These are phyloP conservation scores for Lasioglossum zephyrum DNA, from an alignment of 2,888 invertebrate species.

Conservation along the genomic window DNA sequence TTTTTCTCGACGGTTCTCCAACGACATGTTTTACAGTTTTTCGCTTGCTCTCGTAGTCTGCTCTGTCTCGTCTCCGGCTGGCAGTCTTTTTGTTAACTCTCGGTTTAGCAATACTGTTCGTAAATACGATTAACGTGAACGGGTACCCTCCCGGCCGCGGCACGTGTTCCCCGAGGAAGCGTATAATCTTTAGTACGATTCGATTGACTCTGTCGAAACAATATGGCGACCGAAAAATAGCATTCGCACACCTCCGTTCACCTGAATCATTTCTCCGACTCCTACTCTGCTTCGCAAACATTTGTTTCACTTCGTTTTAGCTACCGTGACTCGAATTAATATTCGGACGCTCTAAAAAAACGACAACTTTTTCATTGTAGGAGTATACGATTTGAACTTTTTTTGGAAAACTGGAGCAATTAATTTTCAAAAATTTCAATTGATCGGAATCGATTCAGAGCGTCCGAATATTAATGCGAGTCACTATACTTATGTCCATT, in stretches of 20 bases:
- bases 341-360: no score
- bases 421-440: no score
- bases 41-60: conserved; percentile 17
- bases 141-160: conserved; percentile 70
- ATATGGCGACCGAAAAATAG: background rate
- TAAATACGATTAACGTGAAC: conserved; percentile 78
- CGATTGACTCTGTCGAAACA: conserved; percentile 27
- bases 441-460: no score
- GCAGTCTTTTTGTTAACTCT: conserved; percentile 79
- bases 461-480: no score
- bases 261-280: background rate
- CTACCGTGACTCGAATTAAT: no score
- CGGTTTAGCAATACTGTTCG: conserved; percentile 83
- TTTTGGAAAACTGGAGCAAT: no score
- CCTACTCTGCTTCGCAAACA: background rate
- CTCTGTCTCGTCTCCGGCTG: conserved; percentile 68
- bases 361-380: no score
- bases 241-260: background rate
- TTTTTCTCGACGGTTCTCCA: background rate
- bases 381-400: no score
- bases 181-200: conserved; percentile 59
- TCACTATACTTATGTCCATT: no score
- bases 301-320: background rate
- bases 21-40: background rate
- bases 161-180: conserved; percentile 64